Evolutionary conservation across 1,140 invertebrate species (phyloP), one percentile per base, ranked within the genome.

Genomic region (Bombus consobrinus): DNA sequence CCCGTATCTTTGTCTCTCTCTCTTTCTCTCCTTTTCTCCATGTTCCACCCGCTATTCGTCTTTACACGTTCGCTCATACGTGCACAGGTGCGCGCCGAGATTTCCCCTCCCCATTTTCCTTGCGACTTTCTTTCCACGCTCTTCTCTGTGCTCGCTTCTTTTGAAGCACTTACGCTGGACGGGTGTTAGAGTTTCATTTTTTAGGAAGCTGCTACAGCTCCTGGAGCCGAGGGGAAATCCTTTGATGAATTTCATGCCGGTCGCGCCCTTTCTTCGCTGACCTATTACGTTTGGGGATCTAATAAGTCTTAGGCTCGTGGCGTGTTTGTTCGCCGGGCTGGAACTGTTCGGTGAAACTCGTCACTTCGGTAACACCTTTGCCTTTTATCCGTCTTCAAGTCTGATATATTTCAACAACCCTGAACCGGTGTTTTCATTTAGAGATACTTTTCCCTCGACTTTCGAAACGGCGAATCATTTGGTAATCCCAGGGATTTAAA

Each of bases 11-110:
- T 18, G 1, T 32, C 43, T 3, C 41, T 71, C 79, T 74, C 76
- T 74, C 22, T 28, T 10, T 28, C 59, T n/a, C 59, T 62, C 4
- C 28, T 28, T 82, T 76, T 62, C 32, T 47, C 81, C 73, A 78
- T 82, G 82, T 81, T 72, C 12, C 64, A 87, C 80, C 72, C 72
- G 39, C 84, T 88, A 88, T 91, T 89, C 80, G 85, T 83, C 90
- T 79, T 62, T 87, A 85, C 83, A 85, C 68, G 57, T 85, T 64
- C 83, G 83, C 83, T 85, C 76, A 80, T 85, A 85, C 83, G 83
- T 85, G 83, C 83, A 78, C 83, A 85, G 83, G 83, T 85, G 77
- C 68, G 32, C 64, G 22, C 77, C 68, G 66, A 72, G 77, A 85
- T 71, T 85, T 80, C 47, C 68, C 22, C 74, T 43, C 41, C 83